phyloP scores from a whole-genome alignment of 2,797 vertebrate genomes.

The Molossus molossus region DNA sequence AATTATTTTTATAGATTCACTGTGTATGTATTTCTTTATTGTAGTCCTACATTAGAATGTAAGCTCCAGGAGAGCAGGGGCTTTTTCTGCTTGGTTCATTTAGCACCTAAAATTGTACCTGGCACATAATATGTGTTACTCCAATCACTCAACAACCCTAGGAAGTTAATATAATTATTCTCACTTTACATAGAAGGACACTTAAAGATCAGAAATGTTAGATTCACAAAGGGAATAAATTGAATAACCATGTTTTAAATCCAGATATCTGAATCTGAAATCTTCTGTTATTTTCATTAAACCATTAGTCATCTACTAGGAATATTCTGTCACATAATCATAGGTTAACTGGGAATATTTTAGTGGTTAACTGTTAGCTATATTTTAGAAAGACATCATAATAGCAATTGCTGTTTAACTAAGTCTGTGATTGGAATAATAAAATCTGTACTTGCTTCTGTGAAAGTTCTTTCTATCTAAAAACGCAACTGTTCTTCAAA shows the following conservation, averaged over 20 bases:
- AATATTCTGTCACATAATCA: conserved; percentile 7
- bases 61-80: background rate
- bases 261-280: background rate
- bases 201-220: conserved; percentile 60
- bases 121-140: background rate
- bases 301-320: background rate
- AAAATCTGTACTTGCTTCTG: conserved; percentile 75
- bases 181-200: conserved; percentile 37
- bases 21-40: background rate
- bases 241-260: conserved; percentile 12
- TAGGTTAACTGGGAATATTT: conserved; percentile 58
- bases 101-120: background rate
- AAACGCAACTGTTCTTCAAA: conserved; percentile 76
- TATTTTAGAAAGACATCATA: conserved; percentile 62
- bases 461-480: conserved; percentile 70
- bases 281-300: conserved; percentile 26
- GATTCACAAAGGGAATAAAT: background rate
- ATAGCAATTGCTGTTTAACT: conserved; percentile 78
- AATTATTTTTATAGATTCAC: background rate
- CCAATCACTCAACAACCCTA: conserved; percentile 23
- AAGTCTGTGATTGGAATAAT: conserved; percentile 80
- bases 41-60: background rate
- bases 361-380: conserved; percentile 39
- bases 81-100: conserved; percentile 35
- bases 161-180: conserved; percentile 55